phyloP scores from a whole-genome alignment of 2,888 invertebrate species.

The Sesia bembeciformis region DNA sequence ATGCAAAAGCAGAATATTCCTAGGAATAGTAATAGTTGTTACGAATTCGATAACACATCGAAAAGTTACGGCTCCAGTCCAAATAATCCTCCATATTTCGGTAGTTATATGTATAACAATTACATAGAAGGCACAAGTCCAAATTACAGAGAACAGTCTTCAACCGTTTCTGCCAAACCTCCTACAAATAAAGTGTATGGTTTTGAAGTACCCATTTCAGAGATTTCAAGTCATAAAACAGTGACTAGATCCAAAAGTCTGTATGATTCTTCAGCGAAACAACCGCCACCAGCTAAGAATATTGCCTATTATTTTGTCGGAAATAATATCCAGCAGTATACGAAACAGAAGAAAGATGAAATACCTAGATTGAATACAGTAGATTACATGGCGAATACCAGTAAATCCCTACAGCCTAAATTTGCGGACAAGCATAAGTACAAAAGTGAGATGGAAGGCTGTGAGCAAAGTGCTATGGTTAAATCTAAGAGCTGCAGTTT shows the following conservation, averaged over 20 bases:
- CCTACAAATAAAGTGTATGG: conserved; percentile 47
- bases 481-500: conserved; percentile 71
- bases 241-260: conserved; percentile 63
- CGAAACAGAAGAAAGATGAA: conserved; percentile 65
- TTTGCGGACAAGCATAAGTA: conserved; percentile 59
- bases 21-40: conserved; percentile 61
- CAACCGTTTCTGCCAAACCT: conserved; percentile 26
- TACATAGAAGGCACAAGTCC: conserved; percentile 38
- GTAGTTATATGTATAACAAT: conserved; percentile 73
- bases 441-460: conserved; percentile 59
- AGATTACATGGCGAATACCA: conserved; percentile 68
- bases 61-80: conserved; percentile 79
- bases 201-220: conserved; percentile 48
- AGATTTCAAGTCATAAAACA: conserved; percentile 50
- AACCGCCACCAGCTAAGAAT: conserved; percentile 51
- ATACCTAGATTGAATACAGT: conserved; percentile 74
- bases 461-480: conserved; percentile 54
- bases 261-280: conserved; percentile 53
- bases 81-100: conserved; percentile 69
- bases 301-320: conserved; percentile 71
- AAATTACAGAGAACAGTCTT: conserved; percentile 33
- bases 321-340: conserved; percentile 53
- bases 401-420: conserved; percentile 59
- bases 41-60: conserved; percentile 69
- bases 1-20: conserved; percentile 41